phyloP scores from a whole-genome alignment of 2,113 vertebrate species.

The Campylomormyrus tamandua region DNA sequence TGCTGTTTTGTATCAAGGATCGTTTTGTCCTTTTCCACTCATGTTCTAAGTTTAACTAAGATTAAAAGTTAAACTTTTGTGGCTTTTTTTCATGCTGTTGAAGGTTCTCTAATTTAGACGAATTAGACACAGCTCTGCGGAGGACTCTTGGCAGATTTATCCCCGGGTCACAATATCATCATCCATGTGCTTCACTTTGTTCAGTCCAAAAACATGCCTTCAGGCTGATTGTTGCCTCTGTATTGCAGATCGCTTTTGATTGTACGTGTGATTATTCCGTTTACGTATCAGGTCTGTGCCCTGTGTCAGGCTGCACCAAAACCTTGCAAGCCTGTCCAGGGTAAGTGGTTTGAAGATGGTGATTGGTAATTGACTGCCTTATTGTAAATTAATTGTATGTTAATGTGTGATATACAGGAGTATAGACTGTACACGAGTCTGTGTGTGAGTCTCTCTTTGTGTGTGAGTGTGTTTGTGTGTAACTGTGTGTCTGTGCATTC shows the following conservation, averaged over 20 bases:
- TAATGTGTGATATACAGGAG: not conserved
- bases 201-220: not conserved
- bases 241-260: not conserved
- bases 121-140: not conserved
- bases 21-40: not conserved
- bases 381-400: not conserved
- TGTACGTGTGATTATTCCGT: not conserved
- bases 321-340: not conserved
- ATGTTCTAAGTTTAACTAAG: not conserved
- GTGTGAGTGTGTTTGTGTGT: not conserved
- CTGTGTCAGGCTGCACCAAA: not conserved
- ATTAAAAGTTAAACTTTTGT: not conserved
- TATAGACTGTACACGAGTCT: not conserved
- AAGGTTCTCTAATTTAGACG: not conserved
- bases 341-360: not conserved
- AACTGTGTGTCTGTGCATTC: not conserved
- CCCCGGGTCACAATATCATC: not conserved
- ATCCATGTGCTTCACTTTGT: not conserved
- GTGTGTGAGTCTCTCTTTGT: not conserved
- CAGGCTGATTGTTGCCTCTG: not conserved
- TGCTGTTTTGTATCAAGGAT: not conserved
- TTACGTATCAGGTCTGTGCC: not conserved
- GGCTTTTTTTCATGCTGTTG: not conserved
- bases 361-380: not conserved
- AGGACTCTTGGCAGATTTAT: not conserved